phyloP scores from a whole-genome alignment of 2,888 invertebrate species.

The Amaurobius ferox region DNA sequence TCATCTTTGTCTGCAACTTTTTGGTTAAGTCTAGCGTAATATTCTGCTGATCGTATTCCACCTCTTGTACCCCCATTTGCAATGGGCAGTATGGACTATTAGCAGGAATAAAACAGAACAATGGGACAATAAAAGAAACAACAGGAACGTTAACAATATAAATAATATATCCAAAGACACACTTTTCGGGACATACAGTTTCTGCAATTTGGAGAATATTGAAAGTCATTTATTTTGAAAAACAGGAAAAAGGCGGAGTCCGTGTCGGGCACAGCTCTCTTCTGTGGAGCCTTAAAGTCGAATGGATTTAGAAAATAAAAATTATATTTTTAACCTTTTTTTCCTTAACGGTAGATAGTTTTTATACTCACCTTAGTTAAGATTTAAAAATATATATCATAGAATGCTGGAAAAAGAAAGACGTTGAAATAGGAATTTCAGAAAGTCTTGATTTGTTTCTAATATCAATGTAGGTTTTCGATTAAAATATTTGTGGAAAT shows the following conservation, averaged over 20 bases:
- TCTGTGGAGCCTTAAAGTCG: slow-evolving; percentile 36
- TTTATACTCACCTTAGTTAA: no score
- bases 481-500: no score
- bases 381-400: no score
- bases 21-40: not conserved
- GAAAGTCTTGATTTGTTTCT: no score
- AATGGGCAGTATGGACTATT: not conserved
- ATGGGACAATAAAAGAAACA: slow-evolving; percentile 25
- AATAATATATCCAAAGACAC: slow-evolving; percentile 67
- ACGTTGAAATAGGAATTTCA: no score
- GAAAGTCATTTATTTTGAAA: slow-evolving; percentile 71
- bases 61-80: not conserved
- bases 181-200: slow-evolving; percentile 56
- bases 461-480: no score
- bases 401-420: no score
- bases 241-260: slow-evolving; percentile 69
- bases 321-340: slow-evolving; percentile 26
- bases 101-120: slow-evolving; percentile 17
- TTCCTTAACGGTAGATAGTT: slow-evolving; percentile 25
- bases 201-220: slow-evolving; percentile 70
- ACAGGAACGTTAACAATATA: slow-evolving; percentile 28
- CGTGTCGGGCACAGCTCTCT: slow-evolving; percentile 63
- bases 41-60: not conserved
- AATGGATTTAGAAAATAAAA: slow-evolving; percentile 10
- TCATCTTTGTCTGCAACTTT: not conserved